Evolutionary conservation across 1,140 invertebrate species (phyloP), one percentile per base, ranked within the genome.

Genomic region (Lordiphosa mommai): DNA sequence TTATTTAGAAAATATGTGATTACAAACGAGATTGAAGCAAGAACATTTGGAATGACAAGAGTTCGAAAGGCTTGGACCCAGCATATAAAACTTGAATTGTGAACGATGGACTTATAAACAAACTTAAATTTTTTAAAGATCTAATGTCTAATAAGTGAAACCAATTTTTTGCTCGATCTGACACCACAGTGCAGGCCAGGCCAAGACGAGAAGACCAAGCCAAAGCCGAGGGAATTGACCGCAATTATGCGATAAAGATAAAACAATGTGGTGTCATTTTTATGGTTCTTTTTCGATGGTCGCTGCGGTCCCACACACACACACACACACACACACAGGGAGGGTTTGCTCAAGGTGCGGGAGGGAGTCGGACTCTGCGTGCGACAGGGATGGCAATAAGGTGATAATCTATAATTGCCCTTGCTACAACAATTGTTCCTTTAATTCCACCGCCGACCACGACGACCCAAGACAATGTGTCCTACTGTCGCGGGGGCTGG

Each of bases 221-320:
- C 33, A 34, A 17, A 20, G 37, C 43, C 37, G 12, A 55, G 69
- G 56, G 76, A 70, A 74, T 82, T 80, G 70, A 82, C 76, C 76
- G 76, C 76, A 82, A 82, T 84, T 82, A 82, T 84, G 76, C 76
- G 77, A 84, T 82, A 68, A 84, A 82, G 77, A 82, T 82, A 82
- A 82, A 84, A 82, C 77, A 82, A 82, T 82, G 76, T 76, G 77
- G 77, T 82, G 76, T 82, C 77, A 82, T 82, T 82, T 82, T 82
- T 68, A 82, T 84, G 76, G 71, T 76, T 82, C 55, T 60, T 48
- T 60, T 53, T 72, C 36, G 49, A 55, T 38, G 36, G 40, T 60
- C 43, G 34, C 30, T 23, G 20, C 44, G 48, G 46, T 60, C 51
- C 36, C 41, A 48, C 47, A 53, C 33, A 66, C 33, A 29, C 30